Conservation (phyloP, 2,113 vertebrate species). For the Oryzias curvinotus region DNA sequence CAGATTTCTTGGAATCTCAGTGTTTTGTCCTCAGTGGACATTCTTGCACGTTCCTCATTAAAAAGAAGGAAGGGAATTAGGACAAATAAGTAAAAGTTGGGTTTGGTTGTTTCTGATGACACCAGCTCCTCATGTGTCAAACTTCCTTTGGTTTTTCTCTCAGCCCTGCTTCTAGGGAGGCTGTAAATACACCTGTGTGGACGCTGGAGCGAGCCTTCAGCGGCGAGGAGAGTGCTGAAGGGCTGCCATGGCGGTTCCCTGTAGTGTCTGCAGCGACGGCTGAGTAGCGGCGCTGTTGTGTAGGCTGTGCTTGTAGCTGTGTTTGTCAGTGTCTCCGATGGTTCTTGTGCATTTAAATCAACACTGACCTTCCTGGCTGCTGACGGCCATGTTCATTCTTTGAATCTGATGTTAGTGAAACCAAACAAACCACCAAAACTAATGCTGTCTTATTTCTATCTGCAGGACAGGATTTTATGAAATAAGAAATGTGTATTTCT, state of each 20-base stretch:
- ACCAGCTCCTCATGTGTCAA: slow-evolving; percentile 5
- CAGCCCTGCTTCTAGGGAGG: slow-evolving; percentile 32
- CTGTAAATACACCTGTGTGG: slow-evolving; percentile 54
- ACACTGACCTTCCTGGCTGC: slow-evolving; percentile 19
- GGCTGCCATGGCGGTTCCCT: slow-evolving; percentile 9
- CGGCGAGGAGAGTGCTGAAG: slow-evolving; percentile 30
- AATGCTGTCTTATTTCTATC: slow-evolving; percentile 31
- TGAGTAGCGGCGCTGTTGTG: slow-evolving; percentile 41
- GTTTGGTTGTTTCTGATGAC: neutral
- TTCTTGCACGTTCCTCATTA: neutral
- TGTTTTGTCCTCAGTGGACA: neutral
- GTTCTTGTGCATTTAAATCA: slow-evolving; percentile 40
- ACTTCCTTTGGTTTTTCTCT: slow-evolving; percentile 23
- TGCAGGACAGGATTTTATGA: slow-evolving; percentile 18
- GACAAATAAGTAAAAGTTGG: neutral
- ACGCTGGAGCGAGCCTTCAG: neutral
- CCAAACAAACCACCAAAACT: too few species aligned
- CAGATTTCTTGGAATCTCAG: neutral
- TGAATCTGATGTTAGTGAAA: too few species aligned
- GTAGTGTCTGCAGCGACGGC: slow-evolving; percentile 49
- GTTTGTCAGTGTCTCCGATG: slow-evolving; percentile 42
- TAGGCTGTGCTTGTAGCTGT: slow-evolving; percentile 40
- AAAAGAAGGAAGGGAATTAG: too few species aligned
- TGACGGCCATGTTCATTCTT: slow-evolving; percentile 8
- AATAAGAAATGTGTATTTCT: slow-evolving; percentile 51